phyloP scores from a whole-genome alignment of 2,888 invertebrate species.

The Macrosoma leucophasiata region DNA sequence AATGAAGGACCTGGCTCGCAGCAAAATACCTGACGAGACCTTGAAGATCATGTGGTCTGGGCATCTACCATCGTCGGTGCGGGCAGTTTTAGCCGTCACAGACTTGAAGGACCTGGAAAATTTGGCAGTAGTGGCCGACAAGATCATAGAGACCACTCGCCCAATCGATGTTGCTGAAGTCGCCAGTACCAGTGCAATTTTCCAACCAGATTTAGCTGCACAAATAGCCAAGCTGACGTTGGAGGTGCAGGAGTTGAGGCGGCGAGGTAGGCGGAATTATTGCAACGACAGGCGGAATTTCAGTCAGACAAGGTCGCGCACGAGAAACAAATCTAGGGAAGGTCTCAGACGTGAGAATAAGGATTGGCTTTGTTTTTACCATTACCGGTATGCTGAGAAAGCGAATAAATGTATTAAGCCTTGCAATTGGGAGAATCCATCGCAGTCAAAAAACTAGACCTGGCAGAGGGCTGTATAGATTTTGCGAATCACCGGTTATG shows the following conservation, averaged over 20 bases:
- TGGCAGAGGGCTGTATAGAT: constrained; percentile 12
- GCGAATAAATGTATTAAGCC: constrained; percentile 18
- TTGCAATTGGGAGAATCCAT: constrained; percentile 16
- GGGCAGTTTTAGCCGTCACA: constrained; percentile 13
- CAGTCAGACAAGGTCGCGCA: too few relatives aligned
- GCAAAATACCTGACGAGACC: constrained; percentile 13
- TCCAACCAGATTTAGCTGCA: background rate
- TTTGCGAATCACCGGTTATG: constrained; percentile 12
- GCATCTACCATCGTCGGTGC: constrained; percentile 12
- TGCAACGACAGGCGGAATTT: too few relatives aligned
- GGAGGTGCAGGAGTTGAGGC: background rate
- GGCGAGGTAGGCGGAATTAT: background rate
- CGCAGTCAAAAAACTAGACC: constrained; percentile 5
- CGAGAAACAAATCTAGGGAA: background rate
- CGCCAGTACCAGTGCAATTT: too few relatives aligned
- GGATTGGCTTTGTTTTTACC: constrained; percentile 20
- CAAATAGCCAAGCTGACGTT: constrained; percentile 6
- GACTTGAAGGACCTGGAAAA: constrained; percentile 8
- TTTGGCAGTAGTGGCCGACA: constrained; percentile 17
- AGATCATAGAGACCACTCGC: constrained; percentile 8
- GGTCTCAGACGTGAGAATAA: background rate
- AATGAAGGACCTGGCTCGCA: constrained; percentile 16
- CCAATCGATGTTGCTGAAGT: too few relatives aligned
- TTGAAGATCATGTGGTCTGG: constrained; percentile 13
- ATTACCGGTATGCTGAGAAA: constrained; percentile 12